Conservation (phyloP, 2,797 vertebrate species). For the Malurus splendens region DNA sequence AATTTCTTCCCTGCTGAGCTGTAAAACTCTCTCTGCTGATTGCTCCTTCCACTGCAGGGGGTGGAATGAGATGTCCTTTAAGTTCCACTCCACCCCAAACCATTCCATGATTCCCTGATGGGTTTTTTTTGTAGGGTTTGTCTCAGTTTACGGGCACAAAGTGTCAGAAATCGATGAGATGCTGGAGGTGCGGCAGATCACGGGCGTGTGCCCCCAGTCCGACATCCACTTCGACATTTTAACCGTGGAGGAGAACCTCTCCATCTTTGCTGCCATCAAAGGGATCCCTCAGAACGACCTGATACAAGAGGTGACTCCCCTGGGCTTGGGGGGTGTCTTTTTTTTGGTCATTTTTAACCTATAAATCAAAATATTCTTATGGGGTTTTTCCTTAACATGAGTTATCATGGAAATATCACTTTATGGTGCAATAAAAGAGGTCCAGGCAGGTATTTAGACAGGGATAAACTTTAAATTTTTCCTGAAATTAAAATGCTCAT, state of each 20-base stretch:
- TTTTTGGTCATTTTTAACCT: fast-evolving
- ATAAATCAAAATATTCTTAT: fast-evolving
- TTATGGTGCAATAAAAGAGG: fast-evolving
- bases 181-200: slow-evolving; percentile 86
- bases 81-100: fast-evolving
- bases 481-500: neutral
- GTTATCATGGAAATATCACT: neutral
- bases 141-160: slow-evolving; percentile 85
- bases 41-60: neutral
- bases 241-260: slow-evolving; percentile 93
- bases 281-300: slow-evolving; percentile 82
- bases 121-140: slow-evolving; percentile 68
- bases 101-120: fast-evolving
- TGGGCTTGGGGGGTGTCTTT: fast-evolving
- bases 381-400: fast-evolving
- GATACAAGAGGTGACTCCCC: slow-evolving; percentile 79
- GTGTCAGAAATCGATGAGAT: slow-evolving; percentile 89
- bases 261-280: slow-evolving; percentile 90
- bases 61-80: neutral
- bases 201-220: slow-evolving; percentile 91
- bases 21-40: no score
- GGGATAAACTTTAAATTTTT: neutral
- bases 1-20: fast-evolving
- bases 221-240: slow-evolving; percentile 94
- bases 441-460: neutral